A percentile compares a stretch with the other conserved stretches of the same genome.
These are phyloP conservation scores for Megalonaias nervosa DNA, from an alignment of 1,140 invertebrate species.

Conservation along the genomic window DNA sequence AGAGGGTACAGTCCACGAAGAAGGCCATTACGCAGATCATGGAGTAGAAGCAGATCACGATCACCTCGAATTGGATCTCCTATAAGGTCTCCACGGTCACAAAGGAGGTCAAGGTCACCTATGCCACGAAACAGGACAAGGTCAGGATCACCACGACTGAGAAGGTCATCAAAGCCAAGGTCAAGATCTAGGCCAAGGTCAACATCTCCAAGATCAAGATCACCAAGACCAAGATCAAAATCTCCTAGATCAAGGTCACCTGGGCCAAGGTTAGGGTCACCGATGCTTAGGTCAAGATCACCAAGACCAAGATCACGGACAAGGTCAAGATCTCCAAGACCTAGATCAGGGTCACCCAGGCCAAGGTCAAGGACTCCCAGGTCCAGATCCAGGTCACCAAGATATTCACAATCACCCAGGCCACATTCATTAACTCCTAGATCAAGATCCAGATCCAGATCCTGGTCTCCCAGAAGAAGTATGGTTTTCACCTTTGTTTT, in stretches of 20 bases:
- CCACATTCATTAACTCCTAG: slow-evolving; percentile 1
- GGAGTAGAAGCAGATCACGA: slow-evolving; percentile 21
- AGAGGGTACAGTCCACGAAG: slow-evolving; percentile 9
- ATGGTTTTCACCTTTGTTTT: too few relatives aligned
- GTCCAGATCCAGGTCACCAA: slow-evolving; percentile 2
- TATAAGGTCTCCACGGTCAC: slow-evolving; percentile 8
- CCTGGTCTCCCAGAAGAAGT: not conserved
- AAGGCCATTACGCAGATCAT: slow-evolving; percentile 22
- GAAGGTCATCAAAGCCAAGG: slow-evolving; percentile 4
- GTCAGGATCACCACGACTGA: slow-evolving; percentile 20
- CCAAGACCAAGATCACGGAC: slow-evolving; percentile 29
- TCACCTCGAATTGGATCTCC: slow-evolving; percentile 31
- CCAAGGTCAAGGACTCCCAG: slow-evolving; percentile 15
- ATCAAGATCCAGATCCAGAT: not conserved
- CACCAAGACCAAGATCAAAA: slow-evolving; percentile 22
- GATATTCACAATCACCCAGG: slow-evolving; percentile 16
- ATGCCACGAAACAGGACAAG: slow-evolving; percentile 18
- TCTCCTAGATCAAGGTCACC: slow-evolving; percentile 28
- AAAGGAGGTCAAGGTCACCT: slow-evolving; percentile 18
- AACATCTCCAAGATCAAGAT: slow-evolving; percentile 7
- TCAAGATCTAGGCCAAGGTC: slow-evolving; percentile 15
- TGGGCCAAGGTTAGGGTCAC: slow-evolving; percentile 14
- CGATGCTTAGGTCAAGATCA: slow-evolving; percentile 28
- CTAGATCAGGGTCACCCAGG: slow-evolving; percentile 19
- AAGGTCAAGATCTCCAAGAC: slow-evolving; percentile 5